A percentile compares a stretch with the other conserved stretches of the same genome.
These are phyloP conservation scores for Ascidia mentula DNA, from an alignment of 23 tunicate genomes.

Conservation along the genomic window DNA sequence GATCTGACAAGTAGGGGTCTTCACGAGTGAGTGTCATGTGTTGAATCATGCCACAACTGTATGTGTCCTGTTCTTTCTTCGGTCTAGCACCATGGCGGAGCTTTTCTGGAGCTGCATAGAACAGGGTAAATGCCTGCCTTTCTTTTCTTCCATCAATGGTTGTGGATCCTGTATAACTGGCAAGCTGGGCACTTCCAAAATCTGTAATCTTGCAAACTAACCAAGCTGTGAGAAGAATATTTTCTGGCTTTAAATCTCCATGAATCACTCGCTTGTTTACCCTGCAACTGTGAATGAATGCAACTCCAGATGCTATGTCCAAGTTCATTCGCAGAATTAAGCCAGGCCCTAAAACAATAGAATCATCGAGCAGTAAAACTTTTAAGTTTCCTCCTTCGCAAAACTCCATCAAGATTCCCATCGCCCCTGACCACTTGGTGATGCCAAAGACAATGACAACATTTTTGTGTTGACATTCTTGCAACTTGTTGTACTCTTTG, in stretches of 20 bases:
- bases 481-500: background rate
- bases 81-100: background rate
- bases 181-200: background rate
- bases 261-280: background rate
- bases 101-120: constrained; percentile 3
- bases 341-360: background rate
- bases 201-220: constrained; percentile 3
- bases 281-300: background rate
- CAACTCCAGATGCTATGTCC: background rate
- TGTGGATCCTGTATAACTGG: background rate
- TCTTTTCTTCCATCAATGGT: background rate
- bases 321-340: background rate
- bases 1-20: background rate
- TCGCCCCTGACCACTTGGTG: background rate
- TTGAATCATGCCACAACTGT: background rate
- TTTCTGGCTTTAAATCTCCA: constrained; percentile 13
- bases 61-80: background rate
- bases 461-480: background rate
- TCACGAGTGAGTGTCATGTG: background rate
- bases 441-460: background rate
- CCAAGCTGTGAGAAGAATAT: background rate
- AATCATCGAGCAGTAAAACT: background rate
- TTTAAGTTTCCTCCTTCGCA: background rate
- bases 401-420: background rate
- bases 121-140: background rate